These are phyloP conservation scores for Schrankia costaestrigalis DNA, from an alignment of 2,888 invertebrate species.

Conservation along the genomic window DNA sequence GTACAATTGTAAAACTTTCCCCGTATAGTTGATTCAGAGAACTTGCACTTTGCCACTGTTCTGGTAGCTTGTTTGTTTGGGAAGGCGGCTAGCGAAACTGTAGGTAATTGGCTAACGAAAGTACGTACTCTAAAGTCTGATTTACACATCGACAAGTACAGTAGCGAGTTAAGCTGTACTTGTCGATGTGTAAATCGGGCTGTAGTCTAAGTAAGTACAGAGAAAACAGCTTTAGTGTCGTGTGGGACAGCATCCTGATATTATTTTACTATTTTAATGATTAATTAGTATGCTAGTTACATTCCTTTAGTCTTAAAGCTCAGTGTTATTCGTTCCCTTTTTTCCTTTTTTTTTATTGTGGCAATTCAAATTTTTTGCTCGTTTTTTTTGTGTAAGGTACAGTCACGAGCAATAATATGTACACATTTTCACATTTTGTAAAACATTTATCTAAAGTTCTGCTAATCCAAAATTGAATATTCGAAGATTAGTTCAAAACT, in stretches of 20 bases:
- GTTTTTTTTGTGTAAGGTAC: not conserved
- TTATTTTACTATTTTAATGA: slow-evolving; percentile 3
- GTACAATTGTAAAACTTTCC: too few species aligned
- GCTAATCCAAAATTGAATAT: too few species aligned
- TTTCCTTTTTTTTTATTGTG: not conserved
- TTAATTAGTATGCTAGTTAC: slow-evolving; percentile 1
- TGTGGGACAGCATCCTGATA: slow-evolving; percentile 49
- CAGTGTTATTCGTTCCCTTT: not conserved
- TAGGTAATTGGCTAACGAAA: slow-evolving; percentile 13
- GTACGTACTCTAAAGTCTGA: slow-evolving; percentile 5
- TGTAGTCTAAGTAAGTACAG: slow-evolving; percentile 15
- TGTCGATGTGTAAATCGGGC: too few species aligned
- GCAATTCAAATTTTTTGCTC: too few species aligned
- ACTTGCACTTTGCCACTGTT: slow-evolving; percentile 3
- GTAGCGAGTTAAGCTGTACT: too few species aligned
- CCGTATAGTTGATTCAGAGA: not conserved
- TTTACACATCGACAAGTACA: too few species aligned
- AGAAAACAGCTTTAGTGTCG: slow-evolving; percentile 40
- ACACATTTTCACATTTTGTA: too few species aligned
- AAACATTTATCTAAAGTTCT: too few species aligned
- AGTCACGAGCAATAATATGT: too few species aligned
- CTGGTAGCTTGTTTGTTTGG: slow-evolving; percentile 23
- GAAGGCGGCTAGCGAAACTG: slow-evolving; percentile 13
- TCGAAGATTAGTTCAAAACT: too few species aligned
- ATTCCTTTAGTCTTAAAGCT: too few species aligned